These are phyloP conservation scores for Phaetusa simplex DNA, from an alignment of 2,113 vertebrate species.

Conservation along the genomic window DNA sequence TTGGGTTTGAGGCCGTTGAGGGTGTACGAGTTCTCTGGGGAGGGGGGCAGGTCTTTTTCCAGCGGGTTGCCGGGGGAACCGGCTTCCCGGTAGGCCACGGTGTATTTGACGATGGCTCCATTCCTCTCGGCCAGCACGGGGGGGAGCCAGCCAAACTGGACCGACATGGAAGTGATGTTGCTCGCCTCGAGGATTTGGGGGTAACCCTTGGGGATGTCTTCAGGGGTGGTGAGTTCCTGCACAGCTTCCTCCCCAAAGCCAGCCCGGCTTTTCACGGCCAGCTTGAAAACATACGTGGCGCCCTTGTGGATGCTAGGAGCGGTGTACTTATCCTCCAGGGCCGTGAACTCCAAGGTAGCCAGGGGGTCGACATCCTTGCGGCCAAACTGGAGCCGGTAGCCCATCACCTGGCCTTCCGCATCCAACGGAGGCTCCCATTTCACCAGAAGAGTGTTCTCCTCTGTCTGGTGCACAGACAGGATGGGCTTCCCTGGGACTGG, in stretches of 20 bases:
- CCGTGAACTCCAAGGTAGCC: conserved; percentile 87
- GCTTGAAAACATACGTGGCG: conserved; percentile 90
- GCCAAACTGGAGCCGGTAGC: conserved; percentile 94
- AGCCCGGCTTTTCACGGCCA: conserved; percentile 89
- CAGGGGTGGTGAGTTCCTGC: conserved; percentile 83
- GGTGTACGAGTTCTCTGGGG: conserved; percentile 83
- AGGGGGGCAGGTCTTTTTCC: conserved; percentile 86
- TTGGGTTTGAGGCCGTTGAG: conserved; percentile 93
- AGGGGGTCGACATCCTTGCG: conserved; percentile 84
- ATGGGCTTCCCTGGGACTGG: conserved; percentile 89
- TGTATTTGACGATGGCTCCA: conserved; percentile 91
- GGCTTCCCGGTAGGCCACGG: conserved; percentile 90
- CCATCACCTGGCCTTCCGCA: conserved; percentile 83
- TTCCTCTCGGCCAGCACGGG: conserved; percentile 92
- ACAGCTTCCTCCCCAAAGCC: conserved; percentile 91
- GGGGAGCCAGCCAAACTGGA: conserved; percentile 92
- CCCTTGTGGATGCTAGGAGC: conserved; percentile 86
- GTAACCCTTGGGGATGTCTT: conserved; percentile 89
- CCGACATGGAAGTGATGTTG: conserved; percentile 86
- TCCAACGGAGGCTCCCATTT: conserved; percentile 83
- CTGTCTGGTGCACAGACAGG: conserved; percentile 87
- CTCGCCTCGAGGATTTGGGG: conserved; percentile 87
- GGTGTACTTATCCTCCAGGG: conserved; percentile 81
- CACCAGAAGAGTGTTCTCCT: conserved; percentile 83
- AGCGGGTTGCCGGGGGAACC: conserved; percentile 71